Base-by-base conservation (phyloP, 2,113 vertebrate species). In the Oreocharis arfaki region DNA sequence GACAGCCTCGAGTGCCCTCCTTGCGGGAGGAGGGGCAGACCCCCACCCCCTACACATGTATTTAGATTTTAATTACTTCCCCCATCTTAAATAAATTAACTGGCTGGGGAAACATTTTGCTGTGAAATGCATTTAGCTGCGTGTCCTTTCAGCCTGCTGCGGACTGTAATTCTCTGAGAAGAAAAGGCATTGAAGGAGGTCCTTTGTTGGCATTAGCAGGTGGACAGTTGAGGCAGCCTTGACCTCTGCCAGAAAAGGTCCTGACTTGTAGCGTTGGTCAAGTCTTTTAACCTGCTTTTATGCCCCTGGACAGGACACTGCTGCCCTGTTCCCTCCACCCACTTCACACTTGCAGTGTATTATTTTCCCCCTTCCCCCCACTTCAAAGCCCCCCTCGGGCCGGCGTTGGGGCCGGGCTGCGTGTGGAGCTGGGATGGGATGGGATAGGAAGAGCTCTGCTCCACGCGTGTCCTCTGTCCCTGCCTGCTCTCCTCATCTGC, bases 61-160 rank as follows among this genome's bases (percentile, higher is more conserved):
- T 97, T 96, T 96, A 86, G 94, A 90, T 96, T 97, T 97, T 97
- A 97, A 97, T 96, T 75, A 77, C 86, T 96, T 97, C 95, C 74
- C 93, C 80, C 67, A 90, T 68, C 96, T 80, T 73, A 84, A 93
- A 93, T 89, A 87, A 95, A 92, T 86, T 77, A 90, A 90, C 93
- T 64, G 67, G 75, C 94, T 17, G 60, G 90, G 94, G 88, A 95
- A 92, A 90, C 96, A 37, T 83, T 87, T 76, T 83, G 88, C 95
- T 50, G 47, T 85, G 96, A 86, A 87, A 69, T 22, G 37, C 87
- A 68, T 91, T 95, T 94, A 77, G 86, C 65, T 79, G 93, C 42
- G 9, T 55, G 69, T 96, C 89, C 96, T 95, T 92, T 94, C 91
- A 75, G 80, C 93, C 94, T 61, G 84, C 96, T 74, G 76, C 11